Percentiles rank a stretch among this genome's conserved stretches.
phyloP scores from a whole-genome alignment of 2,113 vertebrate genomes.

The Perccottus glenii region DNA sequence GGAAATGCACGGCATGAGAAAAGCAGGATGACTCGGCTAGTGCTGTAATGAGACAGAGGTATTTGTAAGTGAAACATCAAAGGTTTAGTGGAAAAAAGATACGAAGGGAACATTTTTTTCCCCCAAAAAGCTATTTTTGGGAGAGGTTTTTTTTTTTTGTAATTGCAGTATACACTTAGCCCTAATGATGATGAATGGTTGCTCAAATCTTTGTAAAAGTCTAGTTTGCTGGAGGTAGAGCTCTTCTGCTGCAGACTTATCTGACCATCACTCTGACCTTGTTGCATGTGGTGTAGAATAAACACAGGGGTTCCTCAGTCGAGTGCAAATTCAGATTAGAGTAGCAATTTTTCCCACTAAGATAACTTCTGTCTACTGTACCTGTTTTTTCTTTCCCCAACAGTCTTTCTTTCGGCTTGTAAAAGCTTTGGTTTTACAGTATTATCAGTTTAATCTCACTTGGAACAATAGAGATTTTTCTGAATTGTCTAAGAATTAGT shows the following conservation, averaged over 20 bases:
- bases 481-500: no score
- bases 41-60: constrained; percentile 25
- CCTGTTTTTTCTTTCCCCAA: no score
- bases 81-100: constrained; percentile 50
- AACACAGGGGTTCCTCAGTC: constrained; percentile 25
- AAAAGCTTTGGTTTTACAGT: no score
- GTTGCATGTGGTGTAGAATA: constrained; percentile 42
- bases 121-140: constrained; percentile 7
- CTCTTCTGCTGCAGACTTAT: constrained; percentile 45
- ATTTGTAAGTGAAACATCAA: constrained; percentile 39
- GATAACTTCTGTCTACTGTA: neutral
- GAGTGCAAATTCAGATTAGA: neutral
- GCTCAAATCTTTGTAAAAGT: constrained; percentile 23
- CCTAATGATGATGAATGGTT: constrained; percentile 28
- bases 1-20: constrained; percentile 60
- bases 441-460: no score
- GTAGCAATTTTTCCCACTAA: neutral
- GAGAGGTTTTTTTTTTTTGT: constrained; percentile 20
- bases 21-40: constrained; percentile 49
- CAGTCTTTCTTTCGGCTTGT: no score
- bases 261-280: constrained; percentile 45
- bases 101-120: constrained; percentile 27
- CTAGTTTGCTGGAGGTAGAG: constrained; percentile 47
- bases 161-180: constrained; percentile 11
- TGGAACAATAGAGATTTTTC: no score